Base-by-base conservation (phyloP, 1,140 invertebrate genomes). In the Bombus superbus region DNA sequence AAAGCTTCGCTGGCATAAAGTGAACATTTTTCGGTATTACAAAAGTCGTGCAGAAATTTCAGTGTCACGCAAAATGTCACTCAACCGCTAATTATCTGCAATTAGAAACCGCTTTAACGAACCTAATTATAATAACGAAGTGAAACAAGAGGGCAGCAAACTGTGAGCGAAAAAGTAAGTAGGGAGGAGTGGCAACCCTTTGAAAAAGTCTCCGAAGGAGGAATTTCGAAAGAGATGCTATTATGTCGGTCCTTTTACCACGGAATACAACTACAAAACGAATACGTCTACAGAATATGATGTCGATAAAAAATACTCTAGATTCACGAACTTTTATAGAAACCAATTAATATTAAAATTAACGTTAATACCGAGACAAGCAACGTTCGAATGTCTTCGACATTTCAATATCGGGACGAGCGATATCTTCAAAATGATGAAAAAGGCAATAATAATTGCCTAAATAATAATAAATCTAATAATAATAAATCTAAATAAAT, bases 91-190 rank as follows among this genome's bases (percentile, higher is more conserved):
- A 94, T 93, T 93, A 92, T 87, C 59, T 79, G 84, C 92, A 92
- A 93, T 93, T 92, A 93, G 92, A 38, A 73, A 40, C 76, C 87
- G 73, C 81, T 88, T 91, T 92, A 91, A 94, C 91, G 93, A 91
- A 91, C 91, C 90, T 92, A 93, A 94, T 93, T 91, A 93, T 91
- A 93, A 92, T 92, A 88, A 88, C 88, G 81, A 91, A 92, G 92
- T 90, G 73, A 91, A 92, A 91, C 89, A 92, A 92, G 92, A 87
- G 25, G 9, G 35, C n/a, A 59, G 47, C 47, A 53, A 53, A 22
- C 18, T 53, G 47, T 53, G 22, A 53, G 47, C 5, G 75, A 79
- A 75, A 74, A 74, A 69, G 38, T 9, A 62, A 44, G 11, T 47
- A 68, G 72, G 15, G 28, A 66, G n/a, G 15, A 75, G 73, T 44